phyloP scores from a whole-genome alignment of 1,140 invertebrate species.

The Neoseiulus cucumeris region DNA sequence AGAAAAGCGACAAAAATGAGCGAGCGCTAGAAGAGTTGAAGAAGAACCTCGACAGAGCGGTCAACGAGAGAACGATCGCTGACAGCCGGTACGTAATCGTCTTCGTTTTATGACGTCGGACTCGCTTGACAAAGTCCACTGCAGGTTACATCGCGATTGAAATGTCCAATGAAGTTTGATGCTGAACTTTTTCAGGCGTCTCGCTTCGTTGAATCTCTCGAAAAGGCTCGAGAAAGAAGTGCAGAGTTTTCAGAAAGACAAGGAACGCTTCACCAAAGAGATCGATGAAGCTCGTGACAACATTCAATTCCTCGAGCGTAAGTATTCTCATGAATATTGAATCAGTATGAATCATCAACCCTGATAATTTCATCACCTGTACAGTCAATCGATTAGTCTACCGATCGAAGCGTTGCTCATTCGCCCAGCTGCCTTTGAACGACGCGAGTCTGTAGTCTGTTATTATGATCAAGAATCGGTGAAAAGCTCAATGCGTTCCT shows the following conservation, averaged over 20 bases:
- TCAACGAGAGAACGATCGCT: constrained; percentile 1
- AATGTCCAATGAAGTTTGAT: background rate
- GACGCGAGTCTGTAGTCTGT: too few species aligned
- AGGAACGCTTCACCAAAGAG: background rate
- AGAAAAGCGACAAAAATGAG: background rate
- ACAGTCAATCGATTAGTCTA: background rate
- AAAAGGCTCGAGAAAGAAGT: constrained; percentile 6
- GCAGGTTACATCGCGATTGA: too few species aligned
- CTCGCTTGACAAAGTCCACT: too few species aligned
- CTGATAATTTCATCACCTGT: background rate
- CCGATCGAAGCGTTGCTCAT: background rate
- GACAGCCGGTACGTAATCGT: background rate
- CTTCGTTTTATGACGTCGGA: too few species aligned
- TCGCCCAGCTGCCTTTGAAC: background rate
- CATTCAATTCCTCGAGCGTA: background rate
- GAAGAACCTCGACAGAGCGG: background rate
- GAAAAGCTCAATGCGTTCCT: too few species aligned
- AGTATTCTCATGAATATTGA: background rate
- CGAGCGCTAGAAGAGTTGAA: background rate
- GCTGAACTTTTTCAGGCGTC: background rate
- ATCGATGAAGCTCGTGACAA: background rate
- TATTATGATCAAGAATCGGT: too few species aligned
- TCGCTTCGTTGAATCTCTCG: background rate
- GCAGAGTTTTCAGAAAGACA: background rate
- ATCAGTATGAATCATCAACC: background rate